These are phyloP conservation scores for Asobara japonica DNA, from an alignment of 1,140 invertebrate species.

Conservation along the genomic window DNA sequence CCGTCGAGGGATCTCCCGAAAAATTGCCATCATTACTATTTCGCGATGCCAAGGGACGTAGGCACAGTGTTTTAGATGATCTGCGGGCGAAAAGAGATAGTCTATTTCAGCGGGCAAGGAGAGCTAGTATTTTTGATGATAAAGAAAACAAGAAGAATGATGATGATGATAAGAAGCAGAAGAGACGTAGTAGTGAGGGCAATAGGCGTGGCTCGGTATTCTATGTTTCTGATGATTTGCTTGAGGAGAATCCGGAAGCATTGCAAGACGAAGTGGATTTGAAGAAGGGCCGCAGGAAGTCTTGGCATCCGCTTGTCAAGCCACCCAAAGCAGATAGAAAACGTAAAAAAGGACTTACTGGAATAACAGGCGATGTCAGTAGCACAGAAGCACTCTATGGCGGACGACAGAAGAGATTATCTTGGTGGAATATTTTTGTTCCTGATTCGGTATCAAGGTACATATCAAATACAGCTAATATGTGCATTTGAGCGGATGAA, in stretches of 20 bases:
- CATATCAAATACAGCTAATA: neutral
- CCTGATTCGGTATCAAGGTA: constrained; percentile 70
- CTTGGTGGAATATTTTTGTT: constrained; percentile 88
- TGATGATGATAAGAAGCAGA: constrained; percentile 41
- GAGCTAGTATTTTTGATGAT: constrained; percentile 56
- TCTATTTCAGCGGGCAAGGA: constrained; percentile 55
- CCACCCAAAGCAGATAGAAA: constrained; percentile 72
- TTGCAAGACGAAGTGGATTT: constrained; percentile 52
- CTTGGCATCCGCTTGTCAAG: constrained; percentile 74
- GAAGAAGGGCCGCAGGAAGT: constrained; percentile 71
- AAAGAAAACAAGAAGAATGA: constrained; percentile 49
- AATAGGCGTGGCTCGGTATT: constrained; percentile 48
- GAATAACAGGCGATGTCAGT: constrained; percentile 55
- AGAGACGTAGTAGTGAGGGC: constrained; percentile 44
- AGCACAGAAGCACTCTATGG: constrained; percentile 68
- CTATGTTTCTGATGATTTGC: constrained; percentile 55
- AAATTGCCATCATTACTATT: constrained; percentile 17
- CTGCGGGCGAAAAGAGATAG: constrained; percentile 58
- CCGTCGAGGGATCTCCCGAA: constrained; percentile 48
- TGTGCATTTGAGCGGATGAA: neutral
- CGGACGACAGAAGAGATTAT: constrained; percentile 76
- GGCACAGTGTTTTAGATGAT: constrained; percentile 61
- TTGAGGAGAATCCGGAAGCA: constrained; percentile 59
- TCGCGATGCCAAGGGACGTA: constrained; percentile 37
- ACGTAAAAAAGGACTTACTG: constrained; percentile 72